These are phyloP conservation scores for Acanthisitta chloris DNA, from an alignment of 2,113 vertebrate species.

Conservation along the genomic window DNA sequence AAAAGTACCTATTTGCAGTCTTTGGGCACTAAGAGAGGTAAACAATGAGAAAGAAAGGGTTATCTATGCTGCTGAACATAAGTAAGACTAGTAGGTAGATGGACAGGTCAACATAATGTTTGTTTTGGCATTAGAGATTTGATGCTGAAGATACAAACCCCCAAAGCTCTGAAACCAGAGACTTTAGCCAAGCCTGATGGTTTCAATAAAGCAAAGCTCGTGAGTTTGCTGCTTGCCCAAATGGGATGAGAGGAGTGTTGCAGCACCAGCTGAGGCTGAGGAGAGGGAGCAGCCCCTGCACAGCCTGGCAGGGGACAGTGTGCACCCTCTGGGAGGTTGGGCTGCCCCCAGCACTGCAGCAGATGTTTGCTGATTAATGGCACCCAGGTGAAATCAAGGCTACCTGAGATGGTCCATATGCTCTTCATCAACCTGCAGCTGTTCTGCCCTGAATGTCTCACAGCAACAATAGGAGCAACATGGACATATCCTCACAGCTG, in stretches of 20 bases:
- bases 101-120: neutral
- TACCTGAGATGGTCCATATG: slow-evolving; percentile 32
- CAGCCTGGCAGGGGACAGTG: neutral
- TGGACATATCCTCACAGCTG: neutral
- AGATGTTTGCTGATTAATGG: slow-evolving; percentile 17
- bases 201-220: slow-evolving; percentile 58
- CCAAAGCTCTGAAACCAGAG: neutral
- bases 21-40: neutral
- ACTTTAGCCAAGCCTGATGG: slow-evolving; percentile 56
- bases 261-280: neutral
- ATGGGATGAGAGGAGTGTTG: neutral
- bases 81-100: neutral
- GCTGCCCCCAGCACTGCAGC: neutral
- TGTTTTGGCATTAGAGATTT: neutral
- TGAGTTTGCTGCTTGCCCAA: neutral
- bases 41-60: neutral
- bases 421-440: slow-evolving; percentile 35
- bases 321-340: neutral
- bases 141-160: neutral
- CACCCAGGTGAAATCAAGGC: slow-evolving; percentile 19
- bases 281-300: neutral
- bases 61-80: neutral
- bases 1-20: no score
- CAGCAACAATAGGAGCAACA: neutral
- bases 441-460: neutral